Evolutionary conservation across 2,113 vertebrate species (phyloP), one percentile per base, ranked within the genome.

Genomic region (Sapajus apella): DNA sequence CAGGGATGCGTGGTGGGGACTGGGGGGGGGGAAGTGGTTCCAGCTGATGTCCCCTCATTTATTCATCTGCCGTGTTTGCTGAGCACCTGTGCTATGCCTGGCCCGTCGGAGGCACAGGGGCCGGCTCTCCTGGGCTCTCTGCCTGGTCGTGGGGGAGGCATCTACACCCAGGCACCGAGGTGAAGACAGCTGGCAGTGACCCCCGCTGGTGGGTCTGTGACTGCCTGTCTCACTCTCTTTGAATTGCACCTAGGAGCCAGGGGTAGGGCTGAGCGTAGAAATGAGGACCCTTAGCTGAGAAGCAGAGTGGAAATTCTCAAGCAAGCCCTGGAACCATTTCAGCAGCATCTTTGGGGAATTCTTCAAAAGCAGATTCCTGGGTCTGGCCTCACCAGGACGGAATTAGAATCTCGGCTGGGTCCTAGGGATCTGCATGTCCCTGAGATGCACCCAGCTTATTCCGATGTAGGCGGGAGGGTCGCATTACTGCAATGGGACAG

Each of bases 1-100:
- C 10, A 91, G 56, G 45, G 70, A 10, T 14, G n/a, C 5, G 0
- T 12, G 10, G 40, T 0, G 2, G 68, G 45, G 27, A 35, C 20
- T 4, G 45, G 30, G n/a, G 2, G 0, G 3, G 21, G 52, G 32
- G 45, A 35, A 10, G 12, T 61, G 70, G 25, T 12, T 43, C 11
- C 0, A 37, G 9, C 50, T 12, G 17, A 13, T 16, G 8, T 70
- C 70, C 10, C 9, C 55, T n/a, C 30, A 27, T 87, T 61, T 37
- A 47, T 25, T 30, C 55, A 13, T 55, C 18, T 27, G 72, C 14
- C 25, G 8, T 0, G 3, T 45, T 14, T 68, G 47, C 21, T 12
- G 27, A 82, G 64, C 8, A 1, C 25, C 17, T 80, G 6, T 3
- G 35, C 18, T 30, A 0, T 11, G 75, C 40, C 27, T 30, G 1